Evolutionary conservation across 1,140 invertebrate genomes (phyloP), one percentile per base, ranked within the genome.

Genomic region (Papilio xuthus): DNA sequence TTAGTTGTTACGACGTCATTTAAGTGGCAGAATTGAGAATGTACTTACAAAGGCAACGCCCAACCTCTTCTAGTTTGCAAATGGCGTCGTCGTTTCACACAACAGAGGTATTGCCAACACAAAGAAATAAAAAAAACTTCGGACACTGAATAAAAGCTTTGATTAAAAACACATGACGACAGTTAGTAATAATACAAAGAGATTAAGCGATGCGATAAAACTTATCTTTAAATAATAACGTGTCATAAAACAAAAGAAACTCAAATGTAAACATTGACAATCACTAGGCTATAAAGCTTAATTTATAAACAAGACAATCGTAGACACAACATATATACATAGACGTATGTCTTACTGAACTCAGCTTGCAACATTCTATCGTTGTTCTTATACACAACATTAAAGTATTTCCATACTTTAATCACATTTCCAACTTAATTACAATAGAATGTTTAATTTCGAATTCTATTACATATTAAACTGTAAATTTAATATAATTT

Each of bases 311-410:
- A 4, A 26, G 20, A 60, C 56, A 60, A 60, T 4, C 26, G 9
- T 60, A 15, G 23, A 60, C 23, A 60, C 23, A 60, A 60, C 23
- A 60, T 60, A 60, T 60, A 60, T 12, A 26, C 9, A 12, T 26
- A 47, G 23, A 26, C 9, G 9, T 1, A 23, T 60, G 56, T 26
- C 56, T 60, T 60, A 60, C 56, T 60, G 56, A 60, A 60, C 56
- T 26, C 9, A 60, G 56, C 56, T 60, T 60, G 56, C 56, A 60
- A 60, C 56, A 60, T 60, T 60, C 20, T 23, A 60, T 60, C 13
- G 23, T 26, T 26, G 56, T 26, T 26, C 56, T 0, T 13, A 60
- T 3, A 53, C n/a, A 20, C 50, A 20, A 37, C 15, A 47, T 47
- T 2, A 0, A 47, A 10, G n/a, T n/a, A n/a, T n/a, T n/a, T n/a